Conservation (phyloP, 1,140 invertebrate genomes). For the Asbolus verrucosus region DNA sequence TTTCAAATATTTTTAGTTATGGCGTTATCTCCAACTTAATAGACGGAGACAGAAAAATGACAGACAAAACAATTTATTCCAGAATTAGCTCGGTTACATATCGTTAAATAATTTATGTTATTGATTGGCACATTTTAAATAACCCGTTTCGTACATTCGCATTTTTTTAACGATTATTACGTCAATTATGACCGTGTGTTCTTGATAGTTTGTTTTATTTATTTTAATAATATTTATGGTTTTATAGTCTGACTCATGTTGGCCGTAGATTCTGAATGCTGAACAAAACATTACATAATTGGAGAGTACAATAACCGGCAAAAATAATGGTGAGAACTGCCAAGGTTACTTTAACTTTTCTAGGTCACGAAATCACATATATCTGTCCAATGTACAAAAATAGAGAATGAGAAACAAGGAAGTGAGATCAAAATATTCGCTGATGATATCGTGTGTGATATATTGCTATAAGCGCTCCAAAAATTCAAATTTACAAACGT, state of each 20-base stretch:
- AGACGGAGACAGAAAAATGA: not conserved
- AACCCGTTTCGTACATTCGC: not conserved
- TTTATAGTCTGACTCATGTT: not conserved
- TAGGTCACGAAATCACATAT: too few relatives aligned
- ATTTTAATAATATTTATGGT: not conserved
- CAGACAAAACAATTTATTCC: constrained; percentile 14
- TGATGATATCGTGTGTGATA: too few relatives aligned
- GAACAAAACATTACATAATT: constrained; percentile 20
- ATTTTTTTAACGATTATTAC: constrained; percentile 17
- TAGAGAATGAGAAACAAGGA: too few relatives aligned
- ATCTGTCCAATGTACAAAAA: too few relatives aligned
- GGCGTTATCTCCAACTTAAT: constrained; percentile 4
- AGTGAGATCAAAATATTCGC: too few relatives aligned
- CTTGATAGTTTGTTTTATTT: not conserved
- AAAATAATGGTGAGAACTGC: not conserved
- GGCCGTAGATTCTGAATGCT: not conserved
- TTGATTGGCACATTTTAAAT: not conserved
- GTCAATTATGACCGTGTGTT: constrained; percentile 11
- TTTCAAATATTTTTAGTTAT: constrained; percentile 33
- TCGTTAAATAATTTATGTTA: not conserved
- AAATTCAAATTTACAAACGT: too few relatives aligned
- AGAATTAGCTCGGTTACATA: constrained; percentile 1
- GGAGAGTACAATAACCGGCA: constrained; percentile 11
- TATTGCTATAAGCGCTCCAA: too few relatives aligned
- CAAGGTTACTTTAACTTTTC: too few relatives aligned